These are phyloP conservation scores for Alligator sinensis DNA, from an alignment of 2,113 vertebrate genomes.

Conservation along the genomic window DNA sequence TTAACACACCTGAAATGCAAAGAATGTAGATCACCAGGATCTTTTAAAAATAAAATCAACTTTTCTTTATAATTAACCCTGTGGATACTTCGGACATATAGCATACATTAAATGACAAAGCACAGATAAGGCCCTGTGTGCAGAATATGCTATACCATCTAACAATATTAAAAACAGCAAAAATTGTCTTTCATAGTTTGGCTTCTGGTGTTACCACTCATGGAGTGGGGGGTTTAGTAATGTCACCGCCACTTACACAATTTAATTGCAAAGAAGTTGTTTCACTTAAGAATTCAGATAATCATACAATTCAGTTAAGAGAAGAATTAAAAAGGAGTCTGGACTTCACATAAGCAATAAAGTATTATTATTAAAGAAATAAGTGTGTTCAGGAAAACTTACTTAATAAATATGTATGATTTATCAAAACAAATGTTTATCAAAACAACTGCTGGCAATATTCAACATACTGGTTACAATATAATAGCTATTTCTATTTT, in stretches of 20 bases:
- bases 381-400: background rate
- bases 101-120: background rate
- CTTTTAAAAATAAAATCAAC: background rate
- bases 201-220: background rate
- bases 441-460: background rate
- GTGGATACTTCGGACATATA: background rate
- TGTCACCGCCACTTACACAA: constrained; percentile 8
- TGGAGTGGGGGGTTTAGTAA: background rate
- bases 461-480: background rate
- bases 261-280: constrained; percentile 24
- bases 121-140: background rate
- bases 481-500: background rate
- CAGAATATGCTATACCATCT: background rate
- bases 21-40: background rate
- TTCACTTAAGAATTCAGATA: background rate
- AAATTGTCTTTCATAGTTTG: background rate
- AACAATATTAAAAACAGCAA: background rate
- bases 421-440: background rate
- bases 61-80: background rate
- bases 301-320: background rate
- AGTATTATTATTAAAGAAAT: background rate
- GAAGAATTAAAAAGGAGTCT: constrained; percentile 15
- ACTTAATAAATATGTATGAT: background rate
- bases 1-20: background rate
- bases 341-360: constrained; percentile 3